Percentiles rank a stretch among this genome's conserved stretches.
phyloP scores from a whole-genome alignment of 2,888 invertebrate species.

The Cheilosia urbana region DNA sequence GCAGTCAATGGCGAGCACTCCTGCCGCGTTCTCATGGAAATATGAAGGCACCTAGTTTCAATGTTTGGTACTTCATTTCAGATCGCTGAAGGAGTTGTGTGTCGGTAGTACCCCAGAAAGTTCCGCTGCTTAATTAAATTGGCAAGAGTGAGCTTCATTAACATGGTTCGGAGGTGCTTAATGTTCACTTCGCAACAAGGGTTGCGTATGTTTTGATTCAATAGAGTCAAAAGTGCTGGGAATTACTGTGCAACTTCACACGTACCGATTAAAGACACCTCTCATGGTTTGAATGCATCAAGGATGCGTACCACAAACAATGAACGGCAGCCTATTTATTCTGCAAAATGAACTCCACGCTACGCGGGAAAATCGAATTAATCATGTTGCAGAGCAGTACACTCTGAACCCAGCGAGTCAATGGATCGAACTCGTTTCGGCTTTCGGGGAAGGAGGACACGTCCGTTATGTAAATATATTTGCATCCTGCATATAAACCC shows the following conservation, averaged over 20 bases:
- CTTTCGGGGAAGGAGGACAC: too few species aligned
- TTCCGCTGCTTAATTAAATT: too few species aligned
- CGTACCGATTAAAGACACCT: background rate
- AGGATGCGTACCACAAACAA: background rate
- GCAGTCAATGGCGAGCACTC: background rate
- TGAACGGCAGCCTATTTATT: background rate
- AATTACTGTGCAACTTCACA: background rate
- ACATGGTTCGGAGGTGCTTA: background rate
- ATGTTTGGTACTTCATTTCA: too few species aligned
- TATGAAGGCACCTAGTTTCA: background rate
- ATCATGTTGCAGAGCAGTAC: background rate
- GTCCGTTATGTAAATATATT: slow-evolving; percentile 1
- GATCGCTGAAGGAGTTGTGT: too few species aligned
- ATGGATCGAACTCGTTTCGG: too few species aligned
- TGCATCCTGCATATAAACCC: slow-evolving; percentile 1
- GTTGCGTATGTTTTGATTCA: background rate
- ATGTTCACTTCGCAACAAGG: background rate
- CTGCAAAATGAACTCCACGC: background rate
- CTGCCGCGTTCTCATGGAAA: background rate
- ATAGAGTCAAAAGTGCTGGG: background rate
- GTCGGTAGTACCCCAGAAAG: too few species aligned
- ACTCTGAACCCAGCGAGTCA: too few species aligned
- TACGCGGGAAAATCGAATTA: background rate
- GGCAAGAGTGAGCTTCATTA: too few species aligned
- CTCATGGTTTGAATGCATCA: background rate